Evolutionary conservation across 2,797 vertebrate genomes (phyloP), one percentile per base, ranked within the genome.

Genomic region (Rhinophrynus dorsalis): DNA sequence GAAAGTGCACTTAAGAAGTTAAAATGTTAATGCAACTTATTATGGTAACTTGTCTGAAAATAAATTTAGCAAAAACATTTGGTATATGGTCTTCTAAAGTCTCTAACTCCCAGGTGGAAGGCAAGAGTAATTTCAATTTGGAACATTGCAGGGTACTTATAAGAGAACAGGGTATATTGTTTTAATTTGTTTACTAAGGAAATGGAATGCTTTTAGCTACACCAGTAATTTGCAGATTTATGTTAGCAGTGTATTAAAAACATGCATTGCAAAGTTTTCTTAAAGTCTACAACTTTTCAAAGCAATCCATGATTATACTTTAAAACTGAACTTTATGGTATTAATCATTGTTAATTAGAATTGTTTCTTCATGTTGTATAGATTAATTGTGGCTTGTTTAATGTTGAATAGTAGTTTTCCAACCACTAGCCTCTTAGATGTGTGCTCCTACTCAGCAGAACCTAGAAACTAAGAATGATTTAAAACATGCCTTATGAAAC

Each of bases 171-270:
- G 61, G 61, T 58, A 65, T 33, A 72, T 59, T 65, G 69, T 72
- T 48, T 72, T 65, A 72, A 72, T 72, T 65, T 72, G 69, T 65
- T 72, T 72, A 72, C 60, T 21, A 59, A 42, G 69, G 29, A 72
- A 38, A 66, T 65, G 69, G 69, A 72, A 72, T 72, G 69, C 69
- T 72, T 72, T 72, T 72, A 72, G 69, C 69, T 72, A 10, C 12
- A 26, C 61, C 30, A 52, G 61, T 66, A 65, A 72, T 65, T 64
- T 72, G 61, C 61, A 58, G 54, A 72, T 72, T 64, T 72, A 65
- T 59, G 54, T 72, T 58, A 58, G 69, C 44, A 51, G 55, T 26
- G 61, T 51, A 59, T 72, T 65, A 72, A 52, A 72, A 72, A 72
- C 69, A 72, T 72, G 24, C 47, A 59, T 32, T 17, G 18, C 26